Conservation (phyloP, 2,113 vertebrate species). For the Grammomys surdaster region DNA sequence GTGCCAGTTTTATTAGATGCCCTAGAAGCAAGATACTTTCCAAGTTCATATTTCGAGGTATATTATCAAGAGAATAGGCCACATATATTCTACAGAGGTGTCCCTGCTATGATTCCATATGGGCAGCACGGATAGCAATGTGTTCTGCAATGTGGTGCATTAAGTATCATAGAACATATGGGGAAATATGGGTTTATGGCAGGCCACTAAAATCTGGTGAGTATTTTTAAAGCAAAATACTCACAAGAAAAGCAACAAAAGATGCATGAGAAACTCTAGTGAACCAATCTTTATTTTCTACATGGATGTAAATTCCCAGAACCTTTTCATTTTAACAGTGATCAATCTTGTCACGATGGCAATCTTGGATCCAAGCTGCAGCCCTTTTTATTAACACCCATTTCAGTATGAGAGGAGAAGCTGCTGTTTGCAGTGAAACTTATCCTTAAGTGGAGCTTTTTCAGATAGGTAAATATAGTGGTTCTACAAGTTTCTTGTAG, state of each 20-base stretch:
- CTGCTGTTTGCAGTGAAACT: background rate
- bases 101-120: constrained; percentile 25
- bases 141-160: background rate
- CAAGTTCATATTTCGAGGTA: background rate
- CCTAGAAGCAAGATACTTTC: background rate
- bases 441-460: background rate
- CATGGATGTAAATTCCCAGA: background rate
- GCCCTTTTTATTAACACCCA: background rate
- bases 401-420: background rate
- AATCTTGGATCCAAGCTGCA: background rate
- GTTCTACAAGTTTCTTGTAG: background rate
- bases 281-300: background rate
- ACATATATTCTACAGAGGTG: background rate
- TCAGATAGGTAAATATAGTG: background rate
- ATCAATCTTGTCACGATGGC: background rate
- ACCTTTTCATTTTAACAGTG: background rate
- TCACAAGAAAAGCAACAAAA: constrained; percentile 34
- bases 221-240: background rate
- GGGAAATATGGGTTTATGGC: constrained; percentile 19
- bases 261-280: background rate
- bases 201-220: background rate
- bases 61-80: constrained; percentile 21
- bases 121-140: background rate
- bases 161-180: constrained; percentile 20
- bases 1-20: background rate